phyloP scores from a whole-genome alignment of 2,797 vertebrate species.

The Picus viridis region DNA sequence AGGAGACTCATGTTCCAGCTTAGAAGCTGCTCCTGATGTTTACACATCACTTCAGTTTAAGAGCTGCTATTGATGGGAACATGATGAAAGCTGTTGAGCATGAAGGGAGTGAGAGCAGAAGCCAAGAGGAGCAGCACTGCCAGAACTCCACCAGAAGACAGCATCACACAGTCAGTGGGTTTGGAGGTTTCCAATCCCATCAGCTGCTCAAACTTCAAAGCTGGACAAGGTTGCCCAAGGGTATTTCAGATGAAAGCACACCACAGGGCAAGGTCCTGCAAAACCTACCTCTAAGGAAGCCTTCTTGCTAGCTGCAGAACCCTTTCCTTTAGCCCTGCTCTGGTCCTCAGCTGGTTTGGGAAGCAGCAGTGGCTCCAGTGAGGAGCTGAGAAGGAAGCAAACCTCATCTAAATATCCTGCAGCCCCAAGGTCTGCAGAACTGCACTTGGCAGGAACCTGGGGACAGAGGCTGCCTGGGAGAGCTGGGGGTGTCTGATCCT shows the following conservation, averaged over 20 bases:
- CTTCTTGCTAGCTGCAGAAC: neutral
- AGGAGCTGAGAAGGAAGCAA: neutral
- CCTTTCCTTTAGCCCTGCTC: neutral
- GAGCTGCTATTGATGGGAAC: conserved; percentile 41
- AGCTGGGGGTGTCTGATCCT: neutral
- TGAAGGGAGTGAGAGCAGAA: neutral
- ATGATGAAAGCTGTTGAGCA: conserved; percentile 46
- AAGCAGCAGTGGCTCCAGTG: neutral
- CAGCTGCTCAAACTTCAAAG: conserved; percentile 3
- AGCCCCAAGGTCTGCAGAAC: neutral
- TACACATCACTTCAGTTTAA: conserved; percentile 38
- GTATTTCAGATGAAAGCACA: conserved; percentile 3
- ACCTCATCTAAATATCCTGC: neutral
- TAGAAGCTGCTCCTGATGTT: conserved; percentile 44
- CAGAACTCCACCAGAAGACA: conserved; percentile 26
- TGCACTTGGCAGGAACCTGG: neutral
- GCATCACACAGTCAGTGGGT: neutral
- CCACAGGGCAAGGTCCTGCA: neutral
- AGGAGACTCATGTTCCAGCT: neutral
- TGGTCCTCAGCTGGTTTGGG: neutral
- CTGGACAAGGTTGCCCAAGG: neutral
- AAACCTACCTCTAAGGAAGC: neutral
- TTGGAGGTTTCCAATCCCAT: neutral
- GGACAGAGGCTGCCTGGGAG: neutral
- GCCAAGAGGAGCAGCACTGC: conserved; percentile 12